Evolutionary conservation across 2,888 invertebrate genomes (phyloP).

Genomic region (Amblyjoppa fuscipennis): DNA sequence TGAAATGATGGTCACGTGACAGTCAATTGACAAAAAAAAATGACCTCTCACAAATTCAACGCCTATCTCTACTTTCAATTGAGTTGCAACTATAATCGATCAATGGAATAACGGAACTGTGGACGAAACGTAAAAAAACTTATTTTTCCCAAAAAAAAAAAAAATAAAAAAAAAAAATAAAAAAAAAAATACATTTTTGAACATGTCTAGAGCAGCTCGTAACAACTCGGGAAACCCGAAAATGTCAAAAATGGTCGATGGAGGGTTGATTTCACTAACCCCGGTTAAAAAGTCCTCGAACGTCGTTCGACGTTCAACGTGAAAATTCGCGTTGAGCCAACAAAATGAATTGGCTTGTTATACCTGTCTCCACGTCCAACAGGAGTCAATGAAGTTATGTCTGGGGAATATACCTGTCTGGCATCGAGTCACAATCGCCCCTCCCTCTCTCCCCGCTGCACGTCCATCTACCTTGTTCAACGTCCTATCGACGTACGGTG

Average conservation of each 20-base stretch:
- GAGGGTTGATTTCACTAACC: too few species aligned
- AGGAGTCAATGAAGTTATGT: constrained; percentile 67
- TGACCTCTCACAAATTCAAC: too few species aligned
- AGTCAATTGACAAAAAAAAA: too few species aligned
- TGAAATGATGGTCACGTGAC: too few species aligned
- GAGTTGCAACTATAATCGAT: too few species aligned
- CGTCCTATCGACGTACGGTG: constrained; percentile 19
- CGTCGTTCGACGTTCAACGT: constrained; percentile 21
- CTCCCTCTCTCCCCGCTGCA: neutral
- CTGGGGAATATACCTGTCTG: constrained; percentile 57
- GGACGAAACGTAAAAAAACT: too few species aligned
- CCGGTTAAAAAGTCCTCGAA: constrained; percentile 12
- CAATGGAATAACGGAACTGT: too few species aligned
- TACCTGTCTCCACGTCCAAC: constrained; percentile 52
- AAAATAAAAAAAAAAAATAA: too few species aligned
- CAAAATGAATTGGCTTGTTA: constrained; percentile 62
- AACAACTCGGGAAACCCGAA: too few species aligned
- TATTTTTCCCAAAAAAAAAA: neutral
- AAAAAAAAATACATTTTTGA: neutral
- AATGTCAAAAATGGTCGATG: too few species aligned
- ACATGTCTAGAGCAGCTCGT: neutral
- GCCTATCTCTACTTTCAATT: too few species aligned
- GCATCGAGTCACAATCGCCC: constrained; percentile 55
- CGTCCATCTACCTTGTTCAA: constrained; percentile 4
- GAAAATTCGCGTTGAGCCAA: constrained; percentile 30